Evolutionary conservation across 2,888 invertebrate genomes (phyloP), one percentile per base, ranked within the genome.

Genomic region (Agrypnus murinus): DNA sequence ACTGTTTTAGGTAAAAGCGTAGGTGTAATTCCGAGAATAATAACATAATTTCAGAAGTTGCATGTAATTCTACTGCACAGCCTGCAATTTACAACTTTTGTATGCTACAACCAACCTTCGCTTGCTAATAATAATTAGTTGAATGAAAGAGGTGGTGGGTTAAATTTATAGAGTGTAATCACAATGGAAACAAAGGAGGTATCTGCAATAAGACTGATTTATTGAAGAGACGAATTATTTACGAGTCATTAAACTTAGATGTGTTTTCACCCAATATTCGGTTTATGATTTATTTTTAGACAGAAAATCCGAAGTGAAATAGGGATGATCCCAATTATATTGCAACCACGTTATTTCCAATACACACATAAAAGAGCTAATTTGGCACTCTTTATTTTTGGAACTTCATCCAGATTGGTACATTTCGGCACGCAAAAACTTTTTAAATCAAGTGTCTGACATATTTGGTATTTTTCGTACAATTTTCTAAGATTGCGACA

Each of bases 101-200:
- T 12, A 48, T 19, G 10, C n/a, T n/a, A n/a, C n/a, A n/a, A n/a
- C n/a, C 25, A 25, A n/a, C 17, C 15, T 1, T 19, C 19, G 48
- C 25, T 19, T 10, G n/a, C n/a, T n/a, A n/a, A n/a, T n/a, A 48
- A 31, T 19, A 43, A 43, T n/a, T 48, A 19, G 25, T 10, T 7
- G 25, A 31, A 19, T 48, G 10, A n/a, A n/a, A n/a, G n/a, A 31
- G 48, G 10, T 19, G 19, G 48, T 31, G 48, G 48, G 10, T 10
- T 6, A 31, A 48, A 48, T 48, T 48, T 48, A 48, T 48, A 48
- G 48, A 4, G 19, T 17, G 19, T 31, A 48, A 48, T 48, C 10
- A 48, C 48, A 48, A 48, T 48, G 48, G 48, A 19, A 43, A 48
- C 48, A 48, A 48, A 48, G 48, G 12, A 19, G 19, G 19, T 8